phyloP scores from a whole-genome alignment of 2,113 vertebrate genomes.

The Platysternon megacephalum region DNA sequence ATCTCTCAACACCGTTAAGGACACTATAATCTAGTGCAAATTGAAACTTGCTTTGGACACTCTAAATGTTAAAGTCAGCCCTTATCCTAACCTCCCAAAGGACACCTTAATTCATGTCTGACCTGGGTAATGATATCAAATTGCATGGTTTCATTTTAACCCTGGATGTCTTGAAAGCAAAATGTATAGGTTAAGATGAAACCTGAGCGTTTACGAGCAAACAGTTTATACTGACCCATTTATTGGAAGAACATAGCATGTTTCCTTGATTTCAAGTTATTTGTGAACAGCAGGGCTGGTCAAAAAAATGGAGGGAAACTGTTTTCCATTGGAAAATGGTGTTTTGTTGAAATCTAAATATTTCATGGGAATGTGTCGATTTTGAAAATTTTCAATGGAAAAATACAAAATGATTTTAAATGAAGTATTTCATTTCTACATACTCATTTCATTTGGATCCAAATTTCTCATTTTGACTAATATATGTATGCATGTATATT shows the following conservation, averaged over 20 bases:
- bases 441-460: not conserved
- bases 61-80: not conserved
- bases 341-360: not conserved
- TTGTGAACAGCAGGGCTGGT: not conserved
- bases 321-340: not conserved
- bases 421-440: not conserved
- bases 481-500: not conserved
- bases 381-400: not conserved
- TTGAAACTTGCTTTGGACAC: not conserved
- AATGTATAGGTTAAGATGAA: not conserved
- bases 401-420: not conserved
- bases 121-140: not conserved
- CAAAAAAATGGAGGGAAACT: not conserved
- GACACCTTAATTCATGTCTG: not conserved
- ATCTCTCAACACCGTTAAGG: not conserved
- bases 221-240: not conserved
- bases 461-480: not conserved
- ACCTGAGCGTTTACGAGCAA: not conserved
- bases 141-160: not conserved
- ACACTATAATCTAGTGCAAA: slow-evolving; percentile 45
- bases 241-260: not conserved
- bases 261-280: not conserved
- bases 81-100: not conserved
- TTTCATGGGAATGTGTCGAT: not conserved
- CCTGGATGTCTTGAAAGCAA: not conserved